Conservation (phyloP, 2,888 invertebrate species). For the Tolmerus cingulatus region DNA sequence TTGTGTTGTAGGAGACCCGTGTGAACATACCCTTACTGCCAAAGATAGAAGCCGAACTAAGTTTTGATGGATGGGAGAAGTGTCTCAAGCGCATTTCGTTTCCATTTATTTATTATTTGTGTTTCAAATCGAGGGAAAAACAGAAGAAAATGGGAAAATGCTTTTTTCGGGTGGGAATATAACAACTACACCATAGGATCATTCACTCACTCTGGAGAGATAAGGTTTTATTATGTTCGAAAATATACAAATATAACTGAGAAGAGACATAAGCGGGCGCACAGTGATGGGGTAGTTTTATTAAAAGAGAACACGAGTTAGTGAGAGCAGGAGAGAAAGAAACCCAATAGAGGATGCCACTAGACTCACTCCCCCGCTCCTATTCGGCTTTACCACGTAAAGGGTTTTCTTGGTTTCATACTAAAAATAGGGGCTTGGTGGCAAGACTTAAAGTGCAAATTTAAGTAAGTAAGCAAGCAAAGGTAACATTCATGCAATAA, state of each 20-base stretch:
- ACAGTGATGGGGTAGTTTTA: background rate
- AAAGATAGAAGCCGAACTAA: background rate
- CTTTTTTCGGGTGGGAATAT: background rate
- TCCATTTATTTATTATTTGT: constrained; percentile 33
- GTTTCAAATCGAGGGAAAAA: constrained; percentile 33
- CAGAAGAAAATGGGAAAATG: constrained; percentile 30
- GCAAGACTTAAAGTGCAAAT: background rate
- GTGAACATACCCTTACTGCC: background rate
- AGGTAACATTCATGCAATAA: constrained; percentile 25
- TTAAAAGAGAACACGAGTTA: background rate
- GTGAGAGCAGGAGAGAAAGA: background rate
- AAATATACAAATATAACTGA: constrained; percentile 29
- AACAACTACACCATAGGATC: constrained; percentile 1
- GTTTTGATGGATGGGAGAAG: constrained; percentile 26
- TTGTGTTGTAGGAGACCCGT: background rate
- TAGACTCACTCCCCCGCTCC: background rate
- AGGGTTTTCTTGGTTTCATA: background rate
- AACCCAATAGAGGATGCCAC: background rate
- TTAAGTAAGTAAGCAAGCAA: background rate
- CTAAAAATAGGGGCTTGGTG: background rate
- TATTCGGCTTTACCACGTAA: background rate
- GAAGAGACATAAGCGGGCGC: background rate
- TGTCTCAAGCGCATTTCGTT: background rate
- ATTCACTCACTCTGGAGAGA: constrained; percentile 26
- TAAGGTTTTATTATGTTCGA: constrained; percentile 38